These are phyloP conservation scores for Cancer borealis DNA, from an alignment of 2,888 invertebrate genomes.

Conservation along the genomic window DNA sequence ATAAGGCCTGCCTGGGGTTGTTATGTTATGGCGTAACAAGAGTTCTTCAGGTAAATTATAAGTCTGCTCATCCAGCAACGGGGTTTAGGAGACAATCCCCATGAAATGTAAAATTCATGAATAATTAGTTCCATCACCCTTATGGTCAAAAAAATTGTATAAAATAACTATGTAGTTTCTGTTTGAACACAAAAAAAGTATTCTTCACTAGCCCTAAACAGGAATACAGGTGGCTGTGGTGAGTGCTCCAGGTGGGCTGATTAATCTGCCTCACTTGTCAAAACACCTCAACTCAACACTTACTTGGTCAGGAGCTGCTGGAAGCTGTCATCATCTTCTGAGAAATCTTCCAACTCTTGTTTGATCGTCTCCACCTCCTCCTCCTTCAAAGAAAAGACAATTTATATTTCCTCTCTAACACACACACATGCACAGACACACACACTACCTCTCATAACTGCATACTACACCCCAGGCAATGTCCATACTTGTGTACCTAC, in stretches of 20 bases:
- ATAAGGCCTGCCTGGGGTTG: no score
- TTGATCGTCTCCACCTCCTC: constrained; percentile 66
- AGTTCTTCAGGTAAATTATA: no score
- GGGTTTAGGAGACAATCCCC: no score
- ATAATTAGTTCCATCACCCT: no score
- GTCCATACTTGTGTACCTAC: neutral
- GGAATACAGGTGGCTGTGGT: neutral
- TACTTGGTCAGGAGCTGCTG: constrained; percentile 70
- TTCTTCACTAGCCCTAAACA: neutral
- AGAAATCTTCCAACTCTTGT: constrained; percentile 65
- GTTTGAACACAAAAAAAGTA: no score
- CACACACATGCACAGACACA: neutral
- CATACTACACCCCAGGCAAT: neutral
- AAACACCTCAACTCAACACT: neutral
- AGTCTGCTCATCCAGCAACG: no score
- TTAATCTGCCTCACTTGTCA: neutral
- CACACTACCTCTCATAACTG: neutral
- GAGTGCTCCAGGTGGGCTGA: neutral
- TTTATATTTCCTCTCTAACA: constrained; percentile 16
- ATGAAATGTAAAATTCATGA: no score
- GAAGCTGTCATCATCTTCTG: constrained; percentile 74
- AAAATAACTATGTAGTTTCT: no score
- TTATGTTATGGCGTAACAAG: no score
- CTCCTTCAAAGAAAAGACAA: constrained; percentile 60
- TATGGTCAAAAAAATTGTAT: no score